These are phyloP conservation scores for Drosophila ficusphila DNA, from an alignment of 1,140 invertebrate genomes.

Conservation along the genomic window DNA sequence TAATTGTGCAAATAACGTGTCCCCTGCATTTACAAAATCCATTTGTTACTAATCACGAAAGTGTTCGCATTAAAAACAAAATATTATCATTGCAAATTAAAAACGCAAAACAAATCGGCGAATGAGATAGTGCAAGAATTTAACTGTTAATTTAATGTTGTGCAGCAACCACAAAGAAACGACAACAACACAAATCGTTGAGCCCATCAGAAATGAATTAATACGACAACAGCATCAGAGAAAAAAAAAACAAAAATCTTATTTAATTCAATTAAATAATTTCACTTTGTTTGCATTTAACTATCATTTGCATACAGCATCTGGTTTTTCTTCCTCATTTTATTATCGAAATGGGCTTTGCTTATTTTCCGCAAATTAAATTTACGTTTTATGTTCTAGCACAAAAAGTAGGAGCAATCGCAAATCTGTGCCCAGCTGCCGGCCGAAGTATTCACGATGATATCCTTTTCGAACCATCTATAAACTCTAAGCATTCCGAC, in stretches of 20 bases:
- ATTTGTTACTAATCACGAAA: slow-evolving; percentile 78
- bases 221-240: slow-evolving; percentile 16
- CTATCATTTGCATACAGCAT: slow-evolving; percentile 54
- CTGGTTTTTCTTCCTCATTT: slow-evolving; percentile 28
- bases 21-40: slow-evolving; percentile 65
- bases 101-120: slow-evolving; percentile 5
- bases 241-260: slow-evolving; percentile 69
- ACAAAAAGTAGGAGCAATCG: slow-evolving; percentile 49
- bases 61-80: slow-evolving; percentile 32
- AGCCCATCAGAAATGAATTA: slow-evolving; percentile 36
- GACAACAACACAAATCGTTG: slow-evolving; percentile 18
- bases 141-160: slow-evolving; percentile 40
- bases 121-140: slow-evolving; percentile 23
- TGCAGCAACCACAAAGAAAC: slow-evolving; percentile 44
- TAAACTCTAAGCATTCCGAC: slow-evolving; percentile 61
- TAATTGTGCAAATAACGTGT: slow-evolving; percentile 79
- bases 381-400: slow-evolving; percentile 68
- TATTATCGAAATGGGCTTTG: slow-evolving; percentile 9
- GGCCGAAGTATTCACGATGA: slow-evolving; percentile 49
- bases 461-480: slow-evolving; percentile 10
- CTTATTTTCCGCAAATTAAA: slow-evolving; percentile 53
- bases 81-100: slow-evolving; percentile 46
- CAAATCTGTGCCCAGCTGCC: slow-evolving; percentile 16
- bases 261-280: slow-evolving; percentile 83
- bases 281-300: slow-evolving; percentile 74